Evolutionary conservation across 2,888 invertebrate species (phyloP).

Genomic region (Andricus quercusramuli): DNA sequence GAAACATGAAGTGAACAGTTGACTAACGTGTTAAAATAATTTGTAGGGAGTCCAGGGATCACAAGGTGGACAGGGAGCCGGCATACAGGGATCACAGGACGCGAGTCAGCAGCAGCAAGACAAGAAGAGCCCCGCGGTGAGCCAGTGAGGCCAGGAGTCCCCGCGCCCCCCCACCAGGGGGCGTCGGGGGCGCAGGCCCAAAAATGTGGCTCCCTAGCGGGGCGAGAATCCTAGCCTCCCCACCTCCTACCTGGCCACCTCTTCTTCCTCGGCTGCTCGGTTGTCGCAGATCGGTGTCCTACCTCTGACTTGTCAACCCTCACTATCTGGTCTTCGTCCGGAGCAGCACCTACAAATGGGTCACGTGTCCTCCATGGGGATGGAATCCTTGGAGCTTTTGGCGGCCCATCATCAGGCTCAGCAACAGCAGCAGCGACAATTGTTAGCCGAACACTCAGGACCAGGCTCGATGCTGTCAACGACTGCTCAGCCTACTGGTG

Average conservation of each 20-base stretch:
- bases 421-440: slow-evolving; percentile 66
- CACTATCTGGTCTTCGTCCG: slow-evolving; percentile 57
- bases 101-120: slow-evolving; percentile 87
- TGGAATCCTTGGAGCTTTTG: slow-evolving; percentile 68
- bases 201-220: slow-evolving; percentile 79
- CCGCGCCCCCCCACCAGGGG: slow-evolving; percentile 79
- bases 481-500: slow-evolving; percentile 68
- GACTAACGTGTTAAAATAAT: not conserved
- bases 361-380: slow-evolving; percentile 66
- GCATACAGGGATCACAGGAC: slow-evolving; percentile 80
- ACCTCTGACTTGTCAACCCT: slow-evolving; percentile 61
- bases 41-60: slow-evolving; percentile 78
- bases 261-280: slow-evolving; percentile 61
- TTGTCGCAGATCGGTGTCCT: slow-evolving; percentile 67
- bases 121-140: slow-evolving; percentile 90
- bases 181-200: slow-evolving; percentile 79
- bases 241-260: slow-evolving; percentile 68
- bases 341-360: slow-evolving; percentile 65
- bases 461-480: slow-evolving; percentile 57
- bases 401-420: slow-evolving; percentile 67
- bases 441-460: slow-evolving; percentile 63
- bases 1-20: not conserved
- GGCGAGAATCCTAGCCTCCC: slow-evolving; percentile 77
- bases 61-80: slow-evolving; percentile 74
- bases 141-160: slow-evolving; percentile 84